Conservation (phyloP, 2,888 invertebrate genomes). For the Dicranocentrus wangi region DNA sequence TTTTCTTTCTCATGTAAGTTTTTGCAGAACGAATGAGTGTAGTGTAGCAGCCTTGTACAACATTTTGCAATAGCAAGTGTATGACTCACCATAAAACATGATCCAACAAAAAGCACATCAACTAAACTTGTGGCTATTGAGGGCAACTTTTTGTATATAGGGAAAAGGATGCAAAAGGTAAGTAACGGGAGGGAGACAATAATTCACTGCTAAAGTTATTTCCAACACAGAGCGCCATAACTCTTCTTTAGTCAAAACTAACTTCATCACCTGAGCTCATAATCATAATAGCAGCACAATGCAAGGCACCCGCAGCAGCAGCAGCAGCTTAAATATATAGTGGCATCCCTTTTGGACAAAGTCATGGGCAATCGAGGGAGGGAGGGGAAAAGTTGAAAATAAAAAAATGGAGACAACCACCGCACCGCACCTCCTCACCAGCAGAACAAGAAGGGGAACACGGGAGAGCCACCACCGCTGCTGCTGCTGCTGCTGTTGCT, state of each 20-base stretch:
- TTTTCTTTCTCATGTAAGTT: too few species aligned
- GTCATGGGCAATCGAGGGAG: constrained; percentile 30
- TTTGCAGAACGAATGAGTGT: too few species aligned
- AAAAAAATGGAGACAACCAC: constrained; percentile 16
- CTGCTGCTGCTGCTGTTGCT: too few species aligned
- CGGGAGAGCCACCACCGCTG: background rate
- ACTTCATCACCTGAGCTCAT: constrained; percentile 60
- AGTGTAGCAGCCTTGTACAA: too few species aligned
- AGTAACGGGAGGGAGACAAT: constrained; percentile 47
- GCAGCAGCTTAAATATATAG: constrained; percentile 47
- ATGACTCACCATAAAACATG: too few species aligned
- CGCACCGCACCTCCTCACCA: background rate
- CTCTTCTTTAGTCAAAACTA: constrained; percentile 54
- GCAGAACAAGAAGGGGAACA: constrained; percentile 5
- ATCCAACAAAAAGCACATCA: too few species aligned
- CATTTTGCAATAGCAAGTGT: too few species aligned
- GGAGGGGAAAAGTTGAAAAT: constrained; percentile 10
- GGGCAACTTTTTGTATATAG: constrained; percentile 18
- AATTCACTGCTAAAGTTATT: constrained; percentile 42
- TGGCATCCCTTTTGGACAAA: constrained; percentile 16
- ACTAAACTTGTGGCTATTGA: constrained; percentile 36
- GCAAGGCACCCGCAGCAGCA: too few species aligned
- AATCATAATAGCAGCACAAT: constrained; percentile 52
- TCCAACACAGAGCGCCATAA: constrained; percentile 31
- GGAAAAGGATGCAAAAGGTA: constrained; percentile 28